Percentiles rank a stretch among this genome's conserved stretches.
Evolutionary conservation across 1,140 invertebrate genomes (phyloP).

Genomic region (Physella acuta): DNA sequence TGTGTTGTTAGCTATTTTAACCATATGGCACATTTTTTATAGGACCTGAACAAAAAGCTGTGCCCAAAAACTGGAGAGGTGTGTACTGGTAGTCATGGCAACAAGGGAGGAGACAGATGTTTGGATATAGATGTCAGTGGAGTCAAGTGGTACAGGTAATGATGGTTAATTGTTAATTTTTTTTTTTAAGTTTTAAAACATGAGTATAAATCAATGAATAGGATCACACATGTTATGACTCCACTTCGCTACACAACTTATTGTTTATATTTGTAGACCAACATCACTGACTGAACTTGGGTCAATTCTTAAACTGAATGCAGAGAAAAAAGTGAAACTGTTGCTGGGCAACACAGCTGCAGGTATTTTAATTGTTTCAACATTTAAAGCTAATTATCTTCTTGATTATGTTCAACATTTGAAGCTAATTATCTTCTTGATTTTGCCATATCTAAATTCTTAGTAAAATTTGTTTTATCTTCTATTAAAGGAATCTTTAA

Average conservation of each 20-base stretch:
- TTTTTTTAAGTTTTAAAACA: too few relatives aligned
- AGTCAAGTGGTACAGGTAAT: slow-evolving; percentile 37
- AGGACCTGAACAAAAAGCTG: slow-evolving; percentile 36
- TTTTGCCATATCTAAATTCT: too few relatives aligned
- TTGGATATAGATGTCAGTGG: slow-evolving; percentile 35
- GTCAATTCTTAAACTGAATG: slow-evolving; percentile 30
- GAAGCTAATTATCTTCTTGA: background rate
- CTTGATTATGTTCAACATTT: too few relatives aligned
- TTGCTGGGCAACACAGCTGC: slow-evolving; percentile 44
- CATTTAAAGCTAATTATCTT: too few relatives aligned
- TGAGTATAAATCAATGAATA: too few relatives aligned
- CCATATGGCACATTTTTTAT: background rate
- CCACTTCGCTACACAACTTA: too few relatives aligned
- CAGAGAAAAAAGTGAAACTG: slow-evolving; percentile 33
- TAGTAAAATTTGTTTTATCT: too few relatives aligned
- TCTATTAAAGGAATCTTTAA: slow-evolving; percentile 67
- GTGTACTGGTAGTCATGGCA: slow-evolving; percentile 11
- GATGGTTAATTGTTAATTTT: background rate
- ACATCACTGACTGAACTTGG: slow-evolving; percentile 36
- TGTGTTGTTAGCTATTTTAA: background rate
- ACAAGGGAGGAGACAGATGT: background rate
- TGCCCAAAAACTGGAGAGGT: slow-evolving; percentile 28
- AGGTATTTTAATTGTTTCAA: slow-evolving; percentile 30
- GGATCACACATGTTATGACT: too few relatives aligned
- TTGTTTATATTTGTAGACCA: too few relatives aligned